Base-by-base conservation (phyloP, 2,888 invertebrate species). In the Hydraecia micacea region DNA sequence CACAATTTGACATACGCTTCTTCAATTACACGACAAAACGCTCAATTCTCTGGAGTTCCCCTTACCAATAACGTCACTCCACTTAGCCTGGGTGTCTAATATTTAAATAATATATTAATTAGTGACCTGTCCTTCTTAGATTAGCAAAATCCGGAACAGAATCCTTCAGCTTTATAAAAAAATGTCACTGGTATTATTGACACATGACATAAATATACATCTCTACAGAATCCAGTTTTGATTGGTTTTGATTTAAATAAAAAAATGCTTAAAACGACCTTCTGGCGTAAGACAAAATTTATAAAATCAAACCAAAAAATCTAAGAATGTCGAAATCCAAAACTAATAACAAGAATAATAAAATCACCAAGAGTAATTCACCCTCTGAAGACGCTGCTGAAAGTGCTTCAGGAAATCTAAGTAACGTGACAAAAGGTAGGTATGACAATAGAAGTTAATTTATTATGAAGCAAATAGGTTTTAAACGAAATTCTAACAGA, bases 401-500 rank as follows among this genome's bases (percentile, higher is more conserved):
- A 80, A 63, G 6, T 63, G 21, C 39, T 32, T 32, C 67, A 62
- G 25, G 11, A 62, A 55, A 55, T 9, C 4, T 18, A 28, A 32
- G 28, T 21, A 9, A 52, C 21, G 6, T 74, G 42, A 60, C 52
- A 75, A 28, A 6, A 67, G 76, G 60, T 82, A 67, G 76, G 60
- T 82, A 75, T 8, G 52, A 67, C 66, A 75, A 46, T 21, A 13
- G 7, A 18, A 52, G 18, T 58, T 52, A 13, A 25, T 67, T 46
- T 46, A 46, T 15, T 15, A 46, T 15, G 46, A 46, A 46, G 15
- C 46, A 46, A 65, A 25, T 9, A 67, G 36, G 25, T 75, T 79
- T 46, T 13, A 75, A n/a, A 46, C 25, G 8, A 18, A 67, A 82
- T 60, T n/a, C 4, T 8, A 67, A 25, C 4, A 11, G 11, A 63